Evolutionary conservation across 1,140 invertebrate species (phyloP), one percentile per base, ranked within the genome.

Genomic region (Amyelois transitella): DNA sequence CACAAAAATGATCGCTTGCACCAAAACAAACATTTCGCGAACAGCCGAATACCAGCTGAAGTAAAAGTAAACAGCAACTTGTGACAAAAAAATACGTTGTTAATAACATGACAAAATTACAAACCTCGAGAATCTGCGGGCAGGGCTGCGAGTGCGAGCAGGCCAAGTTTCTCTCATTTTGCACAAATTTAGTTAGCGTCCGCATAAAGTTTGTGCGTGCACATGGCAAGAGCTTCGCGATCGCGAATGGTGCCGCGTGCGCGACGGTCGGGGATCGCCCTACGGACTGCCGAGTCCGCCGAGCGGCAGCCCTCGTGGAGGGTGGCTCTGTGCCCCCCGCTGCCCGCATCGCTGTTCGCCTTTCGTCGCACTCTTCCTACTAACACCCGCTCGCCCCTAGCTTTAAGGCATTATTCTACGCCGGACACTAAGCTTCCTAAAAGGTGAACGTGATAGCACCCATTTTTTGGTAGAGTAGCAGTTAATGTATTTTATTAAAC

Each of bases 181-280:
- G 62, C 65, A 69, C 64, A 58, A 61, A 19, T 55, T 56, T 59
- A 62, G 67, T 63, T 62, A 44, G 43, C 48, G 63, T 64, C 47
- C 55, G 54, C 53, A 64, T 66, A 78, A 78, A 78, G 63, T 78
- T 78, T 70, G 58, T 55, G 52, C 67, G 75, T 64, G 60, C 55
- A 68, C 75, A 77, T 77, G 53, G 69, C 69, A 64, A 55, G 51
- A 51, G 49, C 53, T 12, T 38, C 50, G 18, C 44, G 51, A n/a
- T 17, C 43, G 54, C 5, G 10, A 48, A 8, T 43, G n/a, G 10
- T 54, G 25, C 19, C 57, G 18, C 44, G 17, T 7, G 17, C 51
- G 57, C 51, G 38, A 38, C 55, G 45, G 53, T 60, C 62, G 62
- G 21, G 55, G 61, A 60, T 55, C 25, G 53, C 57, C 59, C 57